Percentiles rank a stretch among this genome's conserved stretches.
phyloP scores from a whole-genome alignment of 2,797 vertebrate genomes.

The Nyctibius grandis region DNA sequence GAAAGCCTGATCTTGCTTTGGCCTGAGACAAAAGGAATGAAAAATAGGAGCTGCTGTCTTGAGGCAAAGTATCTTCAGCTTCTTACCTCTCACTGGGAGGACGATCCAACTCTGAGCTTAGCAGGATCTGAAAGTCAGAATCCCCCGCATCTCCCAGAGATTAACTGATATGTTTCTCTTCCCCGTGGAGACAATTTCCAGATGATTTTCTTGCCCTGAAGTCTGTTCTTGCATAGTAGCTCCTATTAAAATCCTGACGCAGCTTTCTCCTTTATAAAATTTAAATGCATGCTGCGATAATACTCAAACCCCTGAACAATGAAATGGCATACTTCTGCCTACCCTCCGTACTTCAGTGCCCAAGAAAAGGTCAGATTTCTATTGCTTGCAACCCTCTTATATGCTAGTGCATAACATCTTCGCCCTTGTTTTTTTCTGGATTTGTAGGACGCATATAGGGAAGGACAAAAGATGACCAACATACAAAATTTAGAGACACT shows the following conservation, averaged over 20 bases:
- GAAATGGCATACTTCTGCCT: background rate
- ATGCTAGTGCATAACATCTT: background rate
- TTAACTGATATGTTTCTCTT: slow-evolving; percentile 21
- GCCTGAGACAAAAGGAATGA: slow-evolving; percentile 1
- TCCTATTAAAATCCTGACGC: background rate
- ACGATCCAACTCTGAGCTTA: background rate
- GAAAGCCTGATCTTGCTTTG: background rate
- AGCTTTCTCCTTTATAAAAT: background rate
- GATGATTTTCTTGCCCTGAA: slow-evolving; percentile 20
- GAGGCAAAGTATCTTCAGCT: slow-evolving; percentile 13
- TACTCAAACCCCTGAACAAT: background rate
- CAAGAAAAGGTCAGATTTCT: background rate
- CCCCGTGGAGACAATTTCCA: background rate
- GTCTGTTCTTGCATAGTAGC: background rate
- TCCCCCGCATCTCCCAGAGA: background rate
- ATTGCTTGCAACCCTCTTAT: background rate
- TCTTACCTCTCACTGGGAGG: background rate
- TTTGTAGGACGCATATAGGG: background rate
- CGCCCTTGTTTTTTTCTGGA: background rate
- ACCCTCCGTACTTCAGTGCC: background rate
- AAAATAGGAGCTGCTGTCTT: background rate
- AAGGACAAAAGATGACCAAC: background rate
- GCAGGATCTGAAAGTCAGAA: slow-evolving; percentile 9
- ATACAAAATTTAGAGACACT: background rate
- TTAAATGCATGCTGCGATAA: background rate